Percentiles rank a stretch among this genome's conserved stretches.
Conservation (phyloP, 2,888 invertebrate species). For the Brachyptera putata region DNA sequence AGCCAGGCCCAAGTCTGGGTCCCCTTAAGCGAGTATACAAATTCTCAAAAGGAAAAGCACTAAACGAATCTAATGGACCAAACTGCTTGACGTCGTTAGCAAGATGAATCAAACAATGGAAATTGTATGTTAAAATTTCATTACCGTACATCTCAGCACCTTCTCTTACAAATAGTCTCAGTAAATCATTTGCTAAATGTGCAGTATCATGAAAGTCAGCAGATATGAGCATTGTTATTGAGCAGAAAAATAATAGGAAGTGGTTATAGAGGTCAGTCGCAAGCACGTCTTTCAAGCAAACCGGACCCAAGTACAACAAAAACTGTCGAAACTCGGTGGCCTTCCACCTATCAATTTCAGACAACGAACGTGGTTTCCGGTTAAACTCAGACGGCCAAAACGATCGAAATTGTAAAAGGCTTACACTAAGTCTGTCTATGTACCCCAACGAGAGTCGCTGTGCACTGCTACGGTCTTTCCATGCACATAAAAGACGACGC, state of each 20-base stretch:
- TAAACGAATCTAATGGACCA: slow-evolving; percentile 34
- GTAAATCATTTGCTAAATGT: background rate
- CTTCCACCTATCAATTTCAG: too few species aligned
- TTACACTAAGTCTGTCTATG: too few species aligned
- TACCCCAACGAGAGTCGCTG: too few species aligned
- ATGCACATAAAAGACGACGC: too few species aligned
- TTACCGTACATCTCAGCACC: slow-evolving; percentile 3
- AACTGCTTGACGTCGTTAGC: slow-evolving; percentile 31
- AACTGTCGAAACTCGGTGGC: too few species aligned
- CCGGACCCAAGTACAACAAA: too few species aligned
- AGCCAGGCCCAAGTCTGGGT: too few species aligned
- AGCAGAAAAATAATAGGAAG: slow-evolving; percentile 23
- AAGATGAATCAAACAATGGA: slow-evolving; percentile 4
- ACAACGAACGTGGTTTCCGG: too few species aligned
- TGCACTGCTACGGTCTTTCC: too few species aligned
- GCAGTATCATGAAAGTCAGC: background rate
- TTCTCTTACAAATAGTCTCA: background rate
- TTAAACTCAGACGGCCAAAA: too few species aligned
- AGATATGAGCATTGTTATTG: slow-evolving; percentile 1
- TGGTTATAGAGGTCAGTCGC: background rate
- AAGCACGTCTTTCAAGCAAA: slow-evolving; percentile 32
- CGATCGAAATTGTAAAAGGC: too few species aligned
- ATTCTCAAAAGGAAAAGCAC: slow-evolving; percentile 36
- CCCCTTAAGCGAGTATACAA: slow-evolving; percentile 29
- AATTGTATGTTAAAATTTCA: slow-evolving; percentile 1